These are phyloP conservation scores for Callocephalon fimbriatum DNA, from an alignment of 2,113 vertebrate species.

Conservation along the genomic window DNA sequence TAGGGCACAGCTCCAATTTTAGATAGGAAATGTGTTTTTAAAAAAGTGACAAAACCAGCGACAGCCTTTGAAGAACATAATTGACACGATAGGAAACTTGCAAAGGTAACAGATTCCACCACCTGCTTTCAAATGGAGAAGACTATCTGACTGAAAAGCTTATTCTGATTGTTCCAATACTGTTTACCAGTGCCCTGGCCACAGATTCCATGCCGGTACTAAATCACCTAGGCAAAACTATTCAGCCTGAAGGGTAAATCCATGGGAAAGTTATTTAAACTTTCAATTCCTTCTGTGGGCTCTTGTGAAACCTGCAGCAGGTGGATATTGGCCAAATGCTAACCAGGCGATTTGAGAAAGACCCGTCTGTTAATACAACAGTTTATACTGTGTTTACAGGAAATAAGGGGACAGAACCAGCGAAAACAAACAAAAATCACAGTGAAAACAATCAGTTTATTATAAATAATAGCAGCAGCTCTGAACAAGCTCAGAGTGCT, in stretches of 20 bases:
- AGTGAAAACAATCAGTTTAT: not conserved
- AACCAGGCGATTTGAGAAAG: not conserved
- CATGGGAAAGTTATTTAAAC: conserved; percentile 27
- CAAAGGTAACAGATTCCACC: not conserved
- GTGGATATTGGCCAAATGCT: not conserved
- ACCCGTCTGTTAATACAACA: not conserved
- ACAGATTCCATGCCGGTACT: not conserved
- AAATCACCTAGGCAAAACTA: not conserved
- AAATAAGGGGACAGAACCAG: not conserved
- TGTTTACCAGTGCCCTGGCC: not conserved
- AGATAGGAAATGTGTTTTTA: not conserved
- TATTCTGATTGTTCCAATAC: not conserved
- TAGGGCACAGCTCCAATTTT: not conserved
- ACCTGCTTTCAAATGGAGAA: not conserved
- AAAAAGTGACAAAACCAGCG: not conserved
- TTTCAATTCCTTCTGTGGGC: not conserved
- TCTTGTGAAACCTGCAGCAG: not conserved
- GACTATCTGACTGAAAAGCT: not conserved
- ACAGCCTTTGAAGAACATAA: not conserved
- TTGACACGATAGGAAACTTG: not conserved
- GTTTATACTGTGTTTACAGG: not conserved
- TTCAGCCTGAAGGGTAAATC: conserved; percentile 8
- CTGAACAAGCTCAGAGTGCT: not conserved
- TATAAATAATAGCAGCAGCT: not conserved
- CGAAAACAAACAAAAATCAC: not conserved